Conservation (phyloP, 2,797 vertebrate genomes). For the Brachyrhaphis roseni region DNA sequence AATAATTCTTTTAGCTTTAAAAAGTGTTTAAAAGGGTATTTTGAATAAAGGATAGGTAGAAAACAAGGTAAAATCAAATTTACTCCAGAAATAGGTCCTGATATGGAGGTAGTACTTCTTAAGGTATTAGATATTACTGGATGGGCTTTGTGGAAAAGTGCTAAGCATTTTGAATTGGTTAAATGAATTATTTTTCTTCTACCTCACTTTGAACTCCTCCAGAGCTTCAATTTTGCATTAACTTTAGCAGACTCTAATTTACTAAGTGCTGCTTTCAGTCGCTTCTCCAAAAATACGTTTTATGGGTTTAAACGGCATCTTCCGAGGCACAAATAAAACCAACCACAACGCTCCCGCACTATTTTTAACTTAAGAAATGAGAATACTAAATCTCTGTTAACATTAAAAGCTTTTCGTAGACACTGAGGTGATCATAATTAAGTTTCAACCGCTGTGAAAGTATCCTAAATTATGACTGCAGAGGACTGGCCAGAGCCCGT, state of each 20-base stretch:
- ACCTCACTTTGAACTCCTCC: neutral
- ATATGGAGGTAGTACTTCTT: neutral
- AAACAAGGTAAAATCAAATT: neutral
- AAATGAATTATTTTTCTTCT: neutral
- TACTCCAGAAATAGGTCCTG: neutral
- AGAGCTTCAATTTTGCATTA: neutral
- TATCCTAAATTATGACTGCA: neutral
- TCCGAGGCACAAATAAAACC: neutral
- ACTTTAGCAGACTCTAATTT: neutral
- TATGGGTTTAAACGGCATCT: neutral
- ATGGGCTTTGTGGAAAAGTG: neutral
- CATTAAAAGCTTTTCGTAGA: neutral
- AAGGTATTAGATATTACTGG: neutral
- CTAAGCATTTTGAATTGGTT: slow-evolving; percentile 1
- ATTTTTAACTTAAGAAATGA: neutral
- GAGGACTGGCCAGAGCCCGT: neutral
- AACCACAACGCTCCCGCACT: neutral
- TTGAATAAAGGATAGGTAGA: neutral
- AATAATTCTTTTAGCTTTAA: neutral
- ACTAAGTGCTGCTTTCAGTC: neutral
- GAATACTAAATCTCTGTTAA: neutral
- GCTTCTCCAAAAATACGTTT: neutral
- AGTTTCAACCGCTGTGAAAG: neutral
- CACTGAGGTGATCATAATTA: neutral
- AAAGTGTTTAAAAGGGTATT: neutral